A percentile compares a stretch with the other conserved stretches of the same genome.
Conservation (phyloP, 2,113 vertebrate species). For the Antennarius striatus region DNA sequence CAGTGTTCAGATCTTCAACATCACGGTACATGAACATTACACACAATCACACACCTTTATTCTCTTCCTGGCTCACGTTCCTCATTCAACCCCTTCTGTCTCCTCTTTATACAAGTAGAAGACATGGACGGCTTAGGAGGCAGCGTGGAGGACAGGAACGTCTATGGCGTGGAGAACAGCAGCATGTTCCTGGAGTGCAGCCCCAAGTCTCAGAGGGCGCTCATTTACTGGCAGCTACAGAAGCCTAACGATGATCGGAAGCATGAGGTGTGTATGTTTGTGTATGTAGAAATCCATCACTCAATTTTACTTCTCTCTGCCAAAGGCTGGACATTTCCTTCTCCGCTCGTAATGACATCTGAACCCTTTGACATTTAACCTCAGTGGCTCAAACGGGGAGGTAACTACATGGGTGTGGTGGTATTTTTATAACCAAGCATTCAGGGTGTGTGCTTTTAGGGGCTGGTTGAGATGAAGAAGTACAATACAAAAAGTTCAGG, state of each 20-base stretch:
- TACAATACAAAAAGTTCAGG: conserved; percentile 13
- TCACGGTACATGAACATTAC: conserved; percentile 80
- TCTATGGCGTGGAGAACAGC: conserved; percentile 98
- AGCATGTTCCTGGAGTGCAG: conserved; percentile 97
- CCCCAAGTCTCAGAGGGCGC: conserved; percentile 91
- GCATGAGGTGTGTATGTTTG: conserved; percentile 84
- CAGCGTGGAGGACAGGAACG: conserved; percentile 88
- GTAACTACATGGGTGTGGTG: conserved; percentile 20
- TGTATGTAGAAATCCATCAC: no score
- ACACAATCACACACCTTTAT: background rate
- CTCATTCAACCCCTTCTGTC: conserved; percentile 2
- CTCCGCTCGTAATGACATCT: conserved; percentile 16
- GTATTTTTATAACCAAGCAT: conserved; percentile 29
- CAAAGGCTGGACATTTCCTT: conserved; percentile 6
- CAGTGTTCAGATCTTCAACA: conserved; percentile 97
- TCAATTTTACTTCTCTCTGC: background rate
- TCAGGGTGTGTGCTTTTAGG: conserved; percentile 4
- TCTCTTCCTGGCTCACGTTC: background rate
- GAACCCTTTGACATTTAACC: conserved; percentile 32
- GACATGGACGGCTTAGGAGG: conserved; percentile 80
- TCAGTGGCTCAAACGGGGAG: conserved; percentile 5
- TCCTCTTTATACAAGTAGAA: conserved; percentile 71
- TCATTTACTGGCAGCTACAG: conserved; percentile 96
- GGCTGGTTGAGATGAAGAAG: conserved; percentile 2
- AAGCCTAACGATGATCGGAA: conserved; percentile 88